Evolutionary conservation across 2,888 invertebrate genomes (phyloP), one percentile per base, ranked within the genome.

Genomic region (Chymomyza procnemis): DNA sequence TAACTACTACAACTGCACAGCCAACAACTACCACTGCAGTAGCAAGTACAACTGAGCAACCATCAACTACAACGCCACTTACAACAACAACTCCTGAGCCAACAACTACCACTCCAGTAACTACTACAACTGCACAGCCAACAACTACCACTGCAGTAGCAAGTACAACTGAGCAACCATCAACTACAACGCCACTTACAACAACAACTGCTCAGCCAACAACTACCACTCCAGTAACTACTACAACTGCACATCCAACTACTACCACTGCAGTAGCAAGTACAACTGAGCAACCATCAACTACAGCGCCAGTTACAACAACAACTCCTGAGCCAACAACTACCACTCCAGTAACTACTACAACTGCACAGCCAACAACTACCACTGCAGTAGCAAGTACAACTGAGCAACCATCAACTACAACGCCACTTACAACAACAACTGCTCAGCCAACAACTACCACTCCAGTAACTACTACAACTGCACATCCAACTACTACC

Each of bases 161-260:
- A 0, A 19, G 14, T 26, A 12, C 65, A 47, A 62, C 58, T 16
- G 1, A 41, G 1, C 1, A 21, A 26, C 34, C 64, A 3, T n/a
- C n/a, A n/a, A 50, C 54, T 5, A 64, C 50, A 4, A 1, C 14
- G 0, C 58, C 21, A 4, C 61, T 63, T 3, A 69, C 69, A 0
- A 21, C 47, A 14, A 67, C 63, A 4, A 74, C 75, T 2, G 12
- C 1, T 0, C 16, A 59, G 58, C 18, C 62, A 3, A 59, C 54
- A 2, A 67, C 54, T 18, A 3, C 60, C 0, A 52, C 64, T 0
- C 30, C 50, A 3, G 1, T 41, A 22, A 34, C 21, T 8, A 19
- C 21, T 0, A 26, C 16, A 26, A 67, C 41, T 9, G 34, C 19
- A 1, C 21, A 26, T 3, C 34, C 56, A 16, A 61, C 60, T 4